Evolutionary conservation across 2,888 invertebrate species (phyloP), one percentile per base, ranked within the genome.

Genomic region (Schizotus pectinicornis): DNA sequence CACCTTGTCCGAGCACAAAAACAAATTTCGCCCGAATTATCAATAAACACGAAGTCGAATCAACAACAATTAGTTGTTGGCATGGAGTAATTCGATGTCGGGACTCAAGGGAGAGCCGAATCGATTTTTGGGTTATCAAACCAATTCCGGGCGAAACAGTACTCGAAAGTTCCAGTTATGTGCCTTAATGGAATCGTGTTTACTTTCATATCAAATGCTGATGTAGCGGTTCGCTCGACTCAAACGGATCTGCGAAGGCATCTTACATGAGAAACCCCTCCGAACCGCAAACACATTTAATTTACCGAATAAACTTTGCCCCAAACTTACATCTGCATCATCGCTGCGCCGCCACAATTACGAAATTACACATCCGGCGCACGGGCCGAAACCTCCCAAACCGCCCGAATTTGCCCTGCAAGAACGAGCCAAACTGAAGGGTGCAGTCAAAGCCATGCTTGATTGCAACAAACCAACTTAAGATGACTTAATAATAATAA

Each of bases 201-300:
- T 74, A 70, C 74, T 70, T 70, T 74, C 71, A 71, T 72, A 74
- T 73, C 72, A 70, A 71, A 69, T 67, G 64, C 68, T 69, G 71
- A 68, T 63, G 67, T 65, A 64, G 63, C 64, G 51, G 49, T 54
- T 50, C 53, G 49, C 38, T 48, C 12, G 46, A 61, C 64, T 64
- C 63, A 57, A 64, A 65, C 52, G 59, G 63, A 64, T 62, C 57
- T 56, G 54, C 60, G 54, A 61, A 67, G 63, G 62, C 65, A 64
- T 67, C 65, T 67, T 65, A 63, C 59, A 66, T 54, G 62, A 62
- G 63, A 61, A 67, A 67, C 67, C 62, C 64, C 49, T 61, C 57
- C 63, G 42, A 60, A 65, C 60, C 51, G 61, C 63, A 63, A 67
- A 64, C 64, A 65, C 64, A 67, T 67, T 64, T 63, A 64, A 67